Conservation (phyloP, 1,140 invertebrate species). For the Episyrphus balteatus region DNA sequence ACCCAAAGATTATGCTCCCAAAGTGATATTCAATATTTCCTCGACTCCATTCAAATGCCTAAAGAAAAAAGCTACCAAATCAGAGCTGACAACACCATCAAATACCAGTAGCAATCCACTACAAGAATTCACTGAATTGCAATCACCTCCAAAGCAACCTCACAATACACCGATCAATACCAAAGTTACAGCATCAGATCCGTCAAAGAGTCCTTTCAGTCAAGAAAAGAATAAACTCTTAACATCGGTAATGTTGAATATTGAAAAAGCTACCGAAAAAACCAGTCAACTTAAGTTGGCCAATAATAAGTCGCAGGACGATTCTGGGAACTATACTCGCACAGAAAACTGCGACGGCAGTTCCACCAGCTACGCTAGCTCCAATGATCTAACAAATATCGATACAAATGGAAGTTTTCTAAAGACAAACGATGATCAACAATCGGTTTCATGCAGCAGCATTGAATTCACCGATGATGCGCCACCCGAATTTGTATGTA, state of each 20-base stretch:
- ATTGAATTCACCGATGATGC: slow-evolving; percentile 14
- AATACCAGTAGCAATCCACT: not conserved
- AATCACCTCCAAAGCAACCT: not conserved
- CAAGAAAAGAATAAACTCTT: slow-evolving; percentile 7
- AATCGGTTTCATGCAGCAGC: slow-evolving; percentile 8
- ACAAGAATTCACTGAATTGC: not conserved
- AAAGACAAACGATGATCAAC: slow-evolving; percentile 11
- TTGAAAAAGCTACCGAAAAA: slow-evolving; percentile 10
- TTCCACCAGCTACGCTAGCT: slow-evolving; percentile 9
- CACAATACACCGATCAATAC: not conserved
- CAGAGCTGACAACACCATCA: not conserved
- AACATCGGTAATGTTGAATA: slow-evolving; percentile 6
- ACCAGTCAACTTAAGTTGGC: slow-evolving; percentile 7
- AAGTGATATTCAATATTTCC: slow-evolving; percentile 9
- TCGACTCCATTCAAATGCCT: slow-evolving; percentile 8
- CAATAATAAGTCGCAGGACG: slow-evolving; percentile 9
- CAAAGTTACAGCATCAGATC: not conserved
- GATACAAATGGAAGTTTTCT: slow-evolving; percentile 6
- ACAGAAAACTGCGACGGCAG: slow-evolving; percentile 20
- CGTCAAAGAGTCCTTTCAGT: not conserved
- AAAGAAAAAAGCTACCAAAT: not conserved
- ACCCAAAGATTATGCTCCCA: slow-evolving; percentile 8
- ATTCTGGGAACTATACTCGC: slow-evolving; percentile 29
- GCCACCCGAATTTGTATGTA: slow-evolving; percentile 45
- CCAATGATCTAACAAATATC: slow-evolving; percentile 6